Conservation (phyloP, 2,888 invertebrate species). For the Lamellibrachia satsuma region DNA sequence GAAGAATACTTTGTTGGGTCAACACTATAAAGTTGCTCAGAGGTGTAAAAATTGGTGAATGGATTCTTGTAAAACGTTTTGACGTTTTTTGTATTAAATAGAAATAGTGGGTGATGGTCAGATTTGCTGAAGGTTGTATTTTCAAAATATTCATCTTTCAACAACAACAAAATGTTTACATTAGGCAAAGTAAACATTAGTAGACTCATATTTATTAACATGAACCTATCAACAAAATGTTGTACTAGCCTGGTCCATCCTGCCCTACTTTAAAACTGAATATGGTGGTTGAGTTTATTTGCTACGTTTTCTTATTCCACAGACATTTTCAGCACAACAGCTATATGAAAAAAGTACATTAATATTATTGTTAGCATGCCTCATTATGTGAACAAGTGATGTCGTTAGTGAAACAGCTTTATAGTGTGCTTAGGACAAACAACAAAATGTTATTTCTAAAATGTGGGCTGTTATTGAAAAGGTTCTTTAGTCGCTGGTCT, state of each 20-base stretch:
- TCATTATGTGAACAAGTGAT: not conserved
- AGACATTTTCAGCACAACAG: not conserved
- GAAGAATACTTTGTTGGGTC: not conserved
- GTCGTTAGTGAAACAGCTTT: not conserved
- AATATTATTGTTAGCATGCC: slow-evolving; percentile 3
- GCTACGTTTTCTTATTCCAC: not conserved
- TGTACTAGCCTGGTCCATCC: not conserved
- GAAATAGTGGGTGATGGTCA: not conserved
- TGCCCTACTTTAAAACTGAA: not conserved
- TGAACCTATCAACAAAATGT: not conserved
- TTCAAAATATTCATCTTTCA: not conserved
- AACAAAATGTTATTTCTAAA: not conserved
- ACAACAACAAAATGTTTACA: not conserved
- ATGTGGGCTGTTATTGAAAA: not conserved
- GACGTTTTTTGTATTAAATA: not conserved
- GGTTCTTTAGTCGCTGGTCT: not conserved
- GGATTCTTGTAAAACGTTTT: not conserved
- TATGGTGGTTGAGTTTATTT: not conserved
- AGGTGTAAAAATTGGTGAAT: not conserved
- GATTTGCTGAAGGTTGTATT: not conserved
- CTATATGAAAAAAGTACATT: slow-evolving; percentile 6
- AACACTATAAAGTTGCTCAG: not conserved
- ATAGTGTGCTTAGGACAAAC: not conserved
- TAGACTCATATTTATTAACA: not conserved
- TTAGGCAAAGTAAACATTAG: not conserved